phyloP scores from a whole-genome alignment of 1,140 invertebrate genomes.

The Calliphora vicina region DNA sequence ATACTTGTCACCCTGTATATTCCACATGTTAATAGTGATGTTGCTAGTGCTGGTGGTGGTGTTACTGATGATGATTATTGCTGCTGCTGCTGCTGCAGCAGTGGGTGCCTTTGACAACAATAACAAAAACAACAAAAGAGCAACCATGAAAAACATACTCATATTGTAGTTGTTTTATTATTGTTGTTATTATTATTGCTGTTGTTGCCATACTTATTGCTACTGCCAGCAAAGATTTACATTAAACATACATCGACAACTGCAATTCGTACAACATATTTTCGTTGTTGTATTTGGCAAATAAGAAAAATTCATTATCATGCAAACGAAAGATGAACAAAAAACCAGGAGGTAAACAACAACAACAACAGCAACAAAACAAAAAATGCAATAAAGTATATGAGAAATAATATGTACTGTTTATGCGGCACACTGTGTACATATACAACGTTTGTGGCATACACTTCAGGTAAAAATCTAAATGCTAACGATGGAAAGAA shows the following conservation, averaged over 20 bases:
- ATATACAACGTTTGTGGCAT: too few relatives aligned
- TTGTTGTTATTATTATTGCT: constrained; percentile 11
- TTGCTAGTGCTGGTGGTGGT: too few relatives aligned
- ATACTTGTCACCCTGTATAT: too few relatives aligned
- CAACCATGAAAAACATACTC: neutral
- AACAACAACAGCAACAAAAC: neutral
- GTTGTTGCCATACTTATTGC: constrained; percentile 5
- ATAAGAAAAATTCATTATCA: constrained; percentile 32
- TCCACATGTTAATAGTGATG: too few relatives aligned
- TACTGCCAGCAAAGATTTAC: constrained; percentile 19
- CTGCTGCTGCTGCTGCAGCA: neutral
- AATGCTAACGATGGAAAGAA: too few relatives aligned
- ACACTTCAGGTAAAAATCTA: too few relatives aligned
- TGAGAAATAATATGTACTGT: too few relatives aligned
- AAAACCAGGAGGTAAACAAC: neutral
- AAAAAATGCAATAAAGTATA: too few relatives aligned
- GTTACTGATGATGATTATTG: neutral
- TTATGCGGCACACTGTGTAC: too few relatives aligned
- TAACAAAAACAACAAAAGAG: constrained; percentile 10
- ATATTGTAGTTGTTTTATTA: constrained; percentile 3
- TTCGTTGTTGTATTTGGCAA: constrained; percentile 17
- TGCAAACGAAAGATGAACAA: neutral
- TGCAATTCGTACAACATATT: neutral
- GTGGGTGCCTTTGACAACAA: constrained; percentile 6
- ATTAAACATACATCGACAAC: neutral